Evolutionary conservation across 2,113 vertebrate genomes (phyloP).

Genomic region (Caranx ignobilis): DNA sequence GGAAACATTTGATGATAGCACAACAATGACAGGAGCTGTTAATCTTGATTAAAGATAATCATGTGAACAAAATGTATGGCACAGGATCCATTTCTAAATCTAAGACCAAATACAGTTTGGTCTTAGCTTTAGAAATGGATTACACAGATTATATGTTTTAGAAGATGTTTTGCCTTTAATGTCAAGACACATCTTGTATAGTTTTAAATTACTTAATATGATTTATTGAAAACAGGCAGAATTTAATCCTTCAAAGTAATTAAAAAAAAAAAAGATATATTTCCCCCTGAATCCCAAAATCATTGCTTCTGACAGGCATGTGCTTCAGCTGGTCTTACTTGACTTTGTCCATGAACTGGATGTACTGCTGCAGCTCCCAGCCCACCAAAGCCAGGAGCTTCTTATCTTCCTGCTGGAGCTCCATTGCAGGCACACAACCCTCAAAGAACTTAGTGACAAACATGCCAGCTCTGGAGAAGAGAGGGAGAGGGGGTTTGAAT

Average conservation of each 20-base stretch:
- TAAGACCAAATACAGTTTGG: background rate
- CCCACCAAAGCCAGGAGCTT: conserved; percentile 89
- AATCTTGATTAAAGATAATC: background rate
- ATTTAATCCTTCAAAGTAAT: background rate
- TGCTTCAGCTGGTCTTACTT: conserved; percentile 82
- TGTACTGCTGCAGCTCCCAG: conserved; percentile 91
- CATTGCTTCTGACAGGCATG: background rate
- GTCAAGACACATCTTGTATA: background rate
- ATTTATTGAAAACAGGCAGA: background rate
- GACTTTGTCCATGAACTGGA: conserved; percentile 92
- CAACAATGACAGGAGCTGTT: background rate
- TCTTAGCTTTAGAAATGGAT: too few relatives aligned
- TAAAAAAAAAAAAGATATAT: background rate
- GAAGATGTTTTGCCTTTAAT: background rate
- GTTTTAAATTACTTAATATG: background rate
- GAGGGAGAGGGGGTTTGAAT: background rate
- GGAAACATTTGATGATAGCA: conserved; percentile 10
- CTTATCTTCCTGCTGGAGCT: conserved; percentile 88
- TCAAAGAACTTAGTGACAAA: conserved; percentile 96
- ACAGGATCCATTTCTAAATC: background rate
- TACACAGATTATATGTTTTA: too few relatives aligned
- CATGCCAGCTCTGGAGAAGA: conserved; percentile 89
- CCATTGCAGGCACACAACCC: conserved; percentile 89
- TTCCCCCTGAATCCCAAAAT: background rate
- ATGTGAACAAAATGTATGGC: background rate